These are phyloP conservation scores for Sesia apiformis DNA, from an alignment of 2,888 invertebrate species.

Conservation along the genomic window DNA sequence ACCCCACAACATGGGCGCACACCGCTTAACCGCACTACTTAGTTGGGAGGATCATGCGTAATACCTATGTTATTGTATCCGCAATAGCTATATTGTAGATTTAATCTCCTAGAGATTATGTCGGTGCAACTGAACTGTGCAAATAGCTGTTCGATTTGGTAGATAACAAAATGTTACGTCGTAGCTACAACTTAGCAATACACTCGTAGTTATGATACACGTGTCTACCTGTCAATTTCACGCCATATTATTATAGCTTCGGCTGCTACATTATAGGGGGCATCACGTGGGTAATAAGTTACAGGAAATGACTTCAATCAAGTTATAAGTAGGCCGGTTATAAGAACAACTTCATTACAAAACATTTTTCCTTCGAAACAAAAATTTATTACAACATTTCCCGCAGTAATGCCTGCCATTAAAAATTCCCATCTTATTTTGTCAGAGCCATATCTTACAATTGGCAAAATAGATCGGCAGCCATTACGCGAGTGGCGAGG, in stretches of 20 bases:
- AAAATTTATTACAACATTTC: slow-evolving; percentile 30
- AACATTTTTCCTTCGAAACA: slow-evolving; percentile 11
- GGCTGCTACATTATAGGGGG: too few relatives aligned
- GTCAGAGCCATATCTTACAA: slow-evolving; percentile 35
- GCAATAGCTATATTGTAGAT: neutral
- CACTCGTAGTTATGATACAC: too few relatives aligned
- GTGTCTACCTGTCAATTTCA: too few relatives aligned
- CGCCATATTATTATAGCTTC: too few relatives aligned
- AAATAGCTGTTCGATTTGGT: neutral
- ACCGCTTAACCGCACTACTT: neutral
- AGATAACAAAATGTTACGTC: neutral
- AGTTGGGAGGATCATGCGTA: neutral
- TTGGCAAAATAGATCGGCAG: slow-evolving; percentile 38
- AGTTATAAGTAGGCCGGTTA: neutral
- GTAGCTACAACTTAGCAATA: neutral
- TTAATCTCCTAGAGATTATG: neutral
- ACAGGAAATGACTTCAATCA: neutral
- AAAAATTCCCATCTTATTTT: slow-evolving; percentile 44
- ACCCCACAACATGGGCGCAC: neutral
- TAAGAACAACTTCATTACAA: slow-evolving; percentile 24
- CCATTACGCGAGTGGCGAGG: slow-evolving; percentile 20
- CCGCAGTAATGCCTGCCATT: slow-evolving; percentile 36
- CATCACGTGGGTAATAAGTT: too few relatives aligned
- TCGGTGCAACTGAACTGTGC: neutral
- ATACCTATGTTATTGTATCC: neutral